Base-by-base conservation (phyloP, 2,797 vertebrate genomes). In the Myotis myotis region DNA sequence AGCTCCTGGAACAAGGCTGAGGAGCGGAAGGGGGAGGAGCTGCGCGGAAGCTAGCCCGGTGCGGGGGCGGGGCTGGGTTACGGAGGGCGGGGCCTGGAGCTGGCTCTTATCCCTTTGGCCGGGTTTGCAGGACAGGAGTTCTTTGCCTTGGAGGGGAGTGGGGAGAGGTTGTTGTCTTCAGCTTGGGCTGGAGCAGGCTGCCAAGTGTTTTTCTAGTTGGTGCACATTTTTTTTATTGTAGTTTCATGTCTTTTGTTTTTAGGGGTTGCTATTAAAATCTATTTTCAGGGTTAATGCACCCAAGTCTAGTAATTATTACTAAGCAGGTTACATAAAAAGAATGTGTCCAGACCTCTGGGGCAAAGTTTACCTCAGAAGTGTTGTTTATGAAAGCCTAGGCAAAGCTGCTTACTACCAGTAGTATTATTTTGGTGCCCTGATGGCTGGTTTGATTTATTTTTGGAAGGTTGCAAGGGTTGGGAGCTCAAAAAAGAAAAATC, bases 391-490 rank as follows among this genome's bases (percentile, higher is more conserved):
- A 96, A 96, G 82, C 87, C 91, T 78, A 87, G 83, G 95, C 86
- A 83, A 94, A 93, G 92, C 92, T 89, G 92, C 86, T 96, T 93
- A 95, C 86, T 96, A 96, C 74, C 88, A 89, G 93, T 95, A 92
- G 82, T 88, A 94, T 13, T 96, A 94, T 92, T 94, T 96, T 36
- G 88, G 96, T 96, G 94, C 92, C 96, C 71, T 83, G 96, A 92
- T 96, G 97, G 93, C 94, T 96, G 93, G 92, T 91, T 93, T 95
- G 91, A 91, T 96, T 96, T 96, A 94, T 96, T 97, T 96, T 95
- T 88, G 91, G 94, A 96, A 96, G 49, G 81, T 81, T 93, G 76
- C 89, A 87, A 96, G 93, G 62, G 86, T 89, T 97, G 95, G 88
- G 96, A 93, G 89, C 95, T 80, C 91, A 90, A 87, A 94, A 93